Percentiles rank a stretch among this genome's conserved stretches.
Evolutionary conservation across 2,888 invertebrate species (phyloP).

Genomic region (Acronicta leporina): DNA sequence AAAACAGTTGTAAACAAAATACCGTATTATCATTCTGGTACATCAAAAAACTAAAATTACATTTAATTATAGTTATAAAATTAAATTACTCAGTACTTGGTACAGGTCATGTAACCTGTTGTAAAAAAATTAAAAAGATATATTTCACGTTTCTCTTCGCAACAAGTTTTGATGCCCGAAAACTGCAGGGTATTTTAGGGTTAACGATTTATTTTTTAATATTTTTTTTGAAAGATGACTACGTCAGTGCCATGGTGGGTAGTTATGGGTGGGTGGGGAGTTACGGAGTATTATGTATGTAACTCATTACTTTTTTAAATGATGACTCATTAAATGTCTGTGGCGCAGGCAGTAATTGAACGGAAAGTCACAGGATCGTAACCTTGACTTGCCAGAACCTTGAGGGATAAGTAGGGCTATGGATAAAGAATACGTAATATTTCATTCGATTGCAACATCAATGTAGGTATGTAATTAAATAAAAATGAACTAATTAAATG

Average conservation of each 20-base stretch:
- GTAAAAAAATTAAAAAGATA: slow-evolving; percentile 11
- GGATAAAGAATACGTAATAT: no score
- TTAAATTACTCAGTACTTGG: slow-evolving; percentile 1
- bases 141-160: slow-evolving; percentile 18
- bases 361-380: no score
- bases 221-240: background rate
- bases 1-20: slow-evolving; percentile 16
- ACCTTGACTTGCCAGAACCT: no score
- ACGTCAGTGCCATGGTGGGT: no score
- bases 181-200: slow-evolving; percentile 36
- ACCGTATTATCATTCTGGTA: slow-evolving; percentile 9
- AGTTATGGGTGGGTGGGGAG: no score
- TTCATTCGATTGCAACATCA: background rate
- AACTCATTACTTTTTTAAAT: no score
- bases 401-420: no score
- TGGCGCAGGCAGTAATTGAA: no score
- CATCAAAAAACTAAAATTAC: slow-evolving; percentile 10
- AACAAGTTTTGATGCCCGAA: slow-evolving; percentile 34
- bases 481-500: background rate
- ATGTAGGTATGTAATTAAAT: no score
- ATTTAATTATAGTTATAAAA: slow-evolving; percentile 27
- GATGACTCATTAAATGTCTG: no score
- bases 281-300: background rate
- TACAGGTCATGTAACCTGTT: slow-evolving; percentile 27
- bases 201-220: slow-evolving; percentile 7